Evolutionary conservation across 2,888 invertebrate species (phyloP).

Genomic region (Tortricodes alternella): DNA sequence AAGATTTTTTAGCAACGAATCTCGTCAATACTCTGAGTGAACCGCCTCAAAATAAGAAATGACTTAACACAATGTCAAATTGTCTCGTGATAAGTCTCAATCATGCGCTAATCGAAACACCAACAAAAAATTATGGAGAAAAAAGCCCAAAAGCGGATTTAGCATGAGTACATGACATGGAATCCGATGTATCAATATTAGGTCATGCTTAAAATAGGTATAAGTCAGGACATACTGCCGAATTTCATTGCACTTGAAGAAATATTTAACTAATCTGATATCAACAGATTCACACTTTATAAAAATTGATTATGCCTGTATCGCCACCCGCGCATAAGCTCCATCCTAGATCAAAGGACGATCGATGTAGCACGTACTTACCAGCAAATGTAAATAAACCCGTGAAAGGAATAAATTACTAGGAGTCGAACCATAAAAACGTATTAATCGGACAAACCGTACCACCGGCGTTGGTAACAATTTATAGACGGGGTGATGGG

Average conservation of each 20-base stretch:
- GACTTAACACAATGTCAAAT: conserved; percentile 73
- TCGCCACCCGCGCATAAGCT: conserved; percentile 15
- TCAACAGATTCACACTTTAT: conserved; percentile 1
- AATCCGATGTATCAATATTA: conserved; percentile 69
- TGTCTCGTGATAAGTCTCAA: conserved; percentile 76
- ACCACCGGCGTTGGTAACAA: conserved; percentile 75
- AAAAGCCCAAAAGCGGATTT: conserved; percentile 75
- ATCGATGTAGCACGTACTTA: conserved; percentile 41
- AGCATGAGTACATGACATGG: conserved; percentile 66
- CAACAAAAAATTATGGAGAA: conserved; percentile 67
- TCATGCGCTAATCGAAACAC: conserved; percentile 75
- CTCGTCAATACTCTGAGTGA: conserved; percentile 52
- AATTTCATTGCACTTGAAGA: not conserved
- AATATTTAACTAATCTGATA: not conserved
- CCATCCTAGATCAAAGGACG: conserved; percentile 35
- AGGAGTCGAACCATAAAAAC: conserved; percentile 64
- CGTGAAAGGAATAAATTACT: conserved; percentile 44
- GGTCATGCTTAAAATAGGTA: conserved; percentile 43
- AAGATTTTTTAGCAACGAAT: conserved; percentile 53
- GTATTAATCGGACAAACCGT: conserved; percentile 67
- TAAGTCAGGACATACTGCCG: not conserved
- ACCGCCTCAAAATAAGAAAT: conserved; percentile 72
- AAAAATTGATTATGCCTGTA: conserved; percentile 11
- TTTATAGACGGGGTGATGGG: conserved; percentile 73
- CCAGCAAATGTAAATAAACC: conserved; percentile 39